Percentiles rank a stretch among this genome's conserved stretches.
Evolutionary conservation across 2,888 invertebrate genomes (phyloP).

Genomic region (Flexamia atlantica): DNA sequence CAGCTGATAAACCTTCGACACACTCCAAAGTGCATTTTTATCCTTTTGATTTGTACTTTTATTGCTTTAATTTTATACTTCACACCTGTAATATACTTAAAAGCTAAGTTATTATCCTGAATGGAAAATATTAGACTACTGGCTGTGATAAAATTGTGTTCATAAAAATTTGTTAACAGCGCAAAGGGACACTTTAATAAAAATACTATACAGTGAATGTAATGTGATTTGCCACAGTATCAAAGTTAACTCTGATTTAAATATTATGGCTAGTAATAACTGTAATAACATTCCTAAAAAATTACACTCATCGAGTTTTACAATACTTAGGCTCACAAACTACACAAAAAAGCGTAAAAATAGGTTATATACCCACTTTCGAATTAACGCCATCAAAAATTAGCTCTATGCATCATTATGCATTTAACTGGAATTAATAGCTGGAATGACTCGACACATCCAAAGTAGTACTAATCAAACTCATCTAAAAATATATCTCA

Average conservation of each 20-base stretch:
- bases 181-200: background rate
- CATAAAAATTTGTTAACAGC: background rate
- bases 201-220: background rate
- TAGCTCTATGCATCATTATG: background rate
- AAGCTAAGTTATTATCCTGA: background rate
- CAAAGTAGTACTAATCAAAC: background rate
- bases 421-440: background rate
- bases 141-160: background rate
- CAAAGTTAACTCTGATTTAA: background rate
- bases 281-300: slow-evolving; percentile 36
- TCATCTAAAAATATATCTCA: background rate
- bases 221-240: background rate
- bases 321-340: slow-evolving; percentile 15
- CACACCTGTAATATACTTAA: background rate
- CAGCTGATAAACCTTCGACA: background rate
- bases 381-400: background rate
- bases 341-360: slow-evolving; percentile 27
- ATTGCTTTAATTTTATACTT: background rate
- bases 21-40: background rate
- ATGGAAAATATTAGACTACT: background rate
- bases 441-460: background rate
- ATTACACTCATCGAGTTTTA: slow-evolving; percentile 16
- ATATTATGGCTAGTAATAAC: background rate
- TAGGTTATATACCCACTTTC: background rate
- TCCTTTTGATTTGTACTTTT: background rate